Evolutionary conservation across 1,140 invertebrate genomes (phyloP).

Genomic region (Asbolus verrucosus): DNA sequence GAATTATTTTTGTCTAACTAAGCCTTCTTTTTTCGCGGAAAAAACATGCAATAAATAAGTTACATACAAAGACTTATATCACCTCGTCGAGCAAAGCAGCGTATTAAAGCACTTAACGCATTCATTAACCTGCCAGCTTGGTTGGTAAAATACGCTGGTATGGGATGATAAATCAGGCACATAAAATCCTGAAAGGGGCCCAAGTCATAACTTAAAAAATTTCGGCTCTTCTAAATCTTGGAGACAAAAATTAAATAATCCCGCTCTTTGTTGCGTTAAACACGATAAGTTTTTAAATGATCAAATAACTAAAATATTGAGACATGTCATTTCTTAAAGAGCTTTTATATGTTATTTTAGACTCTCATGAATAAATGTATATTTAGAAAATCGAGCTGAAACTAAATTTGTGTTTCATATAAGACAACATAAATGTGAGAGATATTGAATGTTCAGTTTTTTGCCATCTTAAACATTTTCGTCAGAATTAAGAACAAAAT

Average conservation of each 20-base stretch:
- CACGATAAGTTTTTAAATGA: not conserved
- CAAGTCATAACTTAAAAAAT: too few relatives aligned
- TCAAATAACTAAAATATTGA: conserved; percentile 17
- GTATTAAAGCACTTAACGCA: conserved; percentile 26
- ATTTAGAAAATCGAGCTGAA: conserved; percentile 29
- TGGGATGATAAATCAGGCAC: conserved; percentile 1
- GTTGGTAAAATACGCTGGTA: not conserved
- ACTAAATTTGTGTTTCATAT: conserved; percentile 25
- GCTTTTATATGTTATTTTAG: conserved; percentile 29
- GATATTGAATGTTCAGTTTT: conserved; percentile 22
- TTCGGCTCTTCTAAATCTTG: too few relatives aligned
- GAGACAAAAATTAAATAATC: too few relatives aligned
- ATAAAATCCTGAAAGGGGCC: not conserved
- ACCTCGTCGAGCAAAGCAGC: conserved; percentile 5
- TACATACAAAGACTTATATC: conserved; percentile 4
- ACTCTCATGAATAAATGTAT: conserved; percentile 36
- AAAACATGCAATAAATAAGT: not conserved
- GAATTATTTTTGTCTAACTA: too few relatives aligned
- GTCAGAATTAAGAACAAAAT: conserved; percentile 24
- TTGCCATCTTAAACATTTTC: conserved; percentile 2
- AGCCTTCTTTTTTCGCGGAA: too few relatives aligned
- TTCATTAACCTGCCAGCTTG: conserved; percentile 17
- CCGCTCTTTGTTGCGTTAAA: not conserved
- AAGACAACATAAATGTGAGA: conserved; percentile 25
- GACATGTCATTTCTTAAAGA: conserved; percentile 33